Base-by-base conservation (phyloP, 2,888 invertebrate genomes). In the Eilema depressum region DNA sequence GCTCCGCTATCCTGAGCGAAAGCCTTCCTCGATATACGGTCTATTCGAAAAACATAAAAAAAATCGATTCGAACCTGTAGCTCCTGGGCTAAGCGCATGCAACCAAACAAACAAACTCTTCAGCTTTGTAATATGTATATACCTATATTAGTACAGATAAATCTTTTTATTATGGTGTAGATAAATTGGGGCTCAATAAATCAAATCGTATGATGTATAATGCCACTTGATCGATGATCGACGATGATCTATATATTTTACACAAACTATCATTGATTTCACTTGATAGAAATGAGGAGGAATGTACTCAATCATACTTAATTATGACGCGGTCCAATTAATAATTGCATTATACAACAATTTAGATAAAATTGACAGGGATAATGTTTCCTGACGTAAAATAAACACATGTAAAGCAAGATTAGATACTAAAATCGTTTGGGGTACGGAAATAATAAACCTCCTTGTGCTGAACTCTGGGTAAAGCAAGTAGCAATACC, bases 321-420 rank as follows among this genome's bases (percentile, higher is more conserved):
- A 26, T 26, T 59, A 26, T 59, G 59, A 59, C 59, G 59, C 17
- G 25, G 14, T 25, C 12, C 17, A 59, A 59, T 59, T 59, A 59
- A 26, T 61, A 61, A 30, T 61, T 61, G 30, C 28, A 61, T 61
- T 14, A 61, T 17, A 30, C 20, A 28, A 61, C 20, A 17, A 41
- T 57, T 25, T 59, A 25, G 59, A 59, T 59, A 59, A 59, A n/a
- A 23, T 25, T 59, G 59, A 26, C 59, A 59, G 59, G 57, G 28
- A 8, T 26, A 59, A 59, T 59, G 14, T 59, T 59, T 59, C 7
- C 14, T 26, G 12, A 26, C 59, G 25, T 26, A 47, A 20, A 47
- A 26, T 26, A 59, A 57, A 59, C 25, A 59, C 26, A 14, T 25
- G 59, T 59, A 12, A 57, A 25, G 23, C 1, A 26, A 26, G 12